These are phyloP conservation scores for Triplophysa yarkandensis DNA, from an alignment of 2,797 vertebrate genomes.

Conservation along the genomic window DNA sequence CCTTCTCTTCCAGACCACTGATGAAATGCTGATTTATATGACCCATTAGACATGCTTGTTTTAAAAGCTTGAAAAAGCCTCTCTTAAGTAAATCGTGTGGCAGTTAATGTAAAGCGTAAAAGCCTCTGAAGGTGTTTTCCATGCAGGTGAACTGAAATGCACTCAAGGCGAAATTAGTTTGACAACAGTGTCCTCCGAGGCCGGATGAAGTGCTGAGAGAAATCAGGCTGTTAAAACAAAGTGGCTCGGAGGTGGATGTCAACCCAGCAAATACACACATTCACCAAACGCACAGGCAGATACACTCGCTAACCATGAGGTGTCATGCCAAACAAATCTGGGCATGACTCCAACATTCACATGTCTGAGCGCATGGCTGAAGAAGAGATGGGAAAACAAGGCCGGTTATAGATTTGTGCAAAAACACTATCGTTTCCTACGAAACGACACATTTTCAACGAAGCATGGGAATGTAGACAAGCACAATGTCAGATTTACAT, in stretches of 20 bases:
- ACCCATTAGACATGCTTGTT: neutral
- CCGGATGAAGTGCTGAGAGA: conserved; percentile 2
- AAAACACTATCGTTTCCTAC: too few species aligned
- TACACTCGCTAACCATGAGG: conserved; percentile 36
- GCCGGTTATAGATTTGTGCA: neutral
- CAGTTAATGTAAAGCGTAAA: conserved; percentile 3
- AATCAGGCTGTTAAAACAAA: conserved; percentile 29
- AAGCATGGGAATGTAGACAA: neutral
- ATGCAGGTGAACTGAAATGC: conserved; percentile 5
- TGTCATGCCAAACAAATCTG: conserved; percentile 36
- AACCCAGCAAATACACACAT: neutral
- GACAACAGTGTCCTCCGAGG: conserved; percentile 28
- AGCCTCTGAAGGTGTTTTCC: conserved; percentile 13
- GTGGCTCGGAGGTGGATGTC: conserved; percentile 10
- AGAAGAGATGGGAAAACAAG: conserved; percentile 34
- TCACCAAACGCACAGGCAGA: neutral
- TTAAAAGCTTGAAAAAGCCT: conserved; percentile 26
- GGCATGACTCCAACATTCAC: conserved; percentile 59
- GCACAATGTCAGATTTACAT: neutral
- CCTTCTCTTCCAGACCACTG: too few species aligned
- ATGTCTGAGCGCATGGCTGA: conserved; percentile 55
- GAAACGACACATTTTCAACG: neutral
- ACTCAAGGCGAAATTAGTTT: conserved; percentile 14
- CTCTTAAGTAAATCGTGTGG: neutral
- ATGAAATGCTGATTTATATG: neutral